Evolutionary conservation across 2,113 vertebrate species (phyloP).

Genomic region (Neolamprologus fasciatus): DNA sequence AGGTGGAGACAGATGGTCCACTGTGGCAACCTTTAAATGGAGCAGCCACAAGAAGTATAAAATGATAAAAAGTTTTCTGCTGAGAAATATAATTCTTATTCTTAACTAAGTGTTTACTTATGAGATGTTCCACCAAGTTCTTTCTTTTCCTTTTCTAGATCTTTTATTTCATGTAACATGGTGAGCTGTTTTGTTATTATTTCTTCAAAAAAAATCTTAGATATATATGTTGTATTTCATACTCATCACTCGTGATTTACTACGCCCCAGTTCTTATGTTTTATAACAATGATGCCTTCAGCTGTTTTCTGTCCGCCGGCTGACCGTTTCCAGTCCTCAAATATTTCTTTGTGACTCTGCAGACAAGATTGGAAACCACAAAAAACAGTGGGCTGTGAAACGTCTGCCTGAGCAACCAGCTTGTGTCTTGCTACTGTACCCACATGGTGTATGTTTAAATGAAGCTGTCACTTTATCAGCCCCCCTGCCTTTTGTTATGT

Average conservation of each 20-base stretch:
- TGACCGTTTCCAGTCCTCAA: not conserved
- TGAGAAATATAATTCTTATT: not conserved
- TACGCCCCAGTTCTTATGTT: not conserved
- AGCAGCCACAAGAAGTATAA: not conserved
- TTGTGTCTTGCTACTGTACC: not conserved
- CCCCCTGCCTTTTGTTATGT: not conserved
- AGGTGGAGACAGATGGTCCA: not conserved
- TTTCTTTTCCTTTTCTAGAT: not conserved
- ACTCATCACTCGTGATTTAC: not conserved
- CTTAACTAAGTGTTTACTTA: not conserved
- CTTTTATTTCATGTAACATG: not conserved
- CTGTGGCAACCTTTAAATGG: not conserved
- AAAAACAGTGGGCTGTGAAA: not conserved
- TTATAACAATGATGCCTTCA: not conserved
- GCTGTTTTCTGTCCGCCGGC: not conserved
- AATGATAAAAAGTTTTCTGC: not conserved
- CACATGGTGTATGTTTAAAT: not conserved
- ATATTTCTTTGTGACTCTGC: not conserved
- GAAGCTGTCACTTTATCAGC: not conserved
- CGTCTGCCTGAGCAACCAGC: not conserved
- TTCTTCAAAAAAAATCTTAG: no score
- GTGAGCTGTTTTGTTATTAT: not conserved
- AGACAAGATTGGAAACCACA: not conserved
- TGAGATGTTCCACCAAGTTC: not conserved
- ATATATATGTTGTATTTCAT: not conserved